Evolutionary conservation across 2,888 invertebrate species (phyloP), one percentile per base, ranked within the genome.

Genomic region (Drosophila lutescens): DNA sequence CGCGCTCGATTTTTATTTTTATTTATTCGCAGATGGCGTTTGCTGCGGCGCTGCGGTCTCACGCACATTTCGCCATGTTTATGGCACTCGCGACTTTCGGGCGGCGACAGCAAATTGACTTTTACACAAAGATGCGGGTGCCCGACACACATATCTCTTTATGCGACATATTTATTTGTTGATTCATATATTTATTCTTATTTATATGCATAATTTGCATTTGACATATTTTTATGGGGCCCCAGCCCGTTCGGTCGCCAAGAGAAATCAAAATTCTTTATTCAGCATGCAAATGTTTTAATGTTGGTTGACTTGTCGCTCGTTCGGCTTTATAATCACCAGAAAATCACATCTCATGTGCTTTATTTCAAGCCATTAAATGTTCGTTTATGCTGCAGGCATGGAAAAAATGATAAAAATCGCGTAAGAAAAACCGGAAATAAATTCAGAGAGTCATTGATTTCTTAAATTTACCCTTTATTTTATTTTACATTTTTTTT

Each of bases 121-220:
- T 79, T 76, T 65, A 76, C 67, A 73, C 59, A 63, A 67, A 77
- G 67, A 61, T 69, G 71, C 53, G 50, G 51, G 40, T 20, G 26
- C 44, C 36, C 20, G n/a, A 13, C 34, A 15, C 34, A 58, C 34
- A 44, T 77, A 65, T 77, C 76, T 57, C 65, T 69, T 73, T 65
- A 66, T 79, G 65, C 67, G 74, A 67, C 80, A 78, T 79, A 84
- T 84, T 84, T 86, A 86, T 85, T 78, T 86, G 76, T 78, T 80
- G 79, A 77, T 76, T 72, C 67, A 66, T 59, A 71, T 68, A 74
- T 80, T 55, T 79, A 76, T 76, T 56, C 66, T 66, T 81, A 85
- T 83, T 78, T 82, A 77, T 89, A 75, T 77, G 73, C 72, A 75
- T 89, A 78, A 87, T 87, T 87, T 80, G 86, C 83, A 86, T 89